Conservation (phyloP, 2,888 invertebrate genomes). For the Bellardia pandia region DNA sequence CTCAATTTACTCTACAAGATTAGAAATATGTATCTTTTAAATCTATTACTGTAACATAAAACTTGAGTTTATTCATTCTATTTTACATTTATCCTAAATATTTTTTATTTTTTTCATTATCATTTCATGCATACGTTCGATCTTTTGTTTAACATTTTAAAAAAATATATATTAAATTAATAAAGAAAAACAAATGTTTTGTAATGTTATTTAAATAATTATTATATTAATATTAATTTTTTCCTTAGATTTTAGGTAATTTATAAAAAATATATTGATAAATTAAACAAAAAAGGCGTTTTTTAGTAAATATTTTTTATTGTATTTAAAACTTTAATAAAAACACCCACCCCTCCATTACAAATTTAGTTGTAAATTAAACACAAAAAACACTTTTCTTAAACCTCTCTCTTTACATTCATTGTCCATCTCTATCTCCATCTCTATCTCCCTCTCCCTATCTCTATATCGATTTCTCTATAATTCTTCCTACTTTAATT, state of each 20-base stretch:
- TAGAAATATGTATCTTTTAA: slow-evolving; percentile 7
- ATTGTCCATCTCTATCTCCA: not conserved
- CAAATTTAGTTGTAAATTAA: slow-evolving; percentile 54
- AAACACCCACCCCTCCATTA: not conserved
- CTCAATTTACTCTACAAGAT: slow-evolving; percentile 66
- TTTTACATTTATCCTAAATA: slow-evolving; percentile 10
- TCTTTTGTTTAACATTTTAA: slow-evolving; percentile 42
- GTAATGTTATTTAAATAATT: slow-evolving; percentile 46
- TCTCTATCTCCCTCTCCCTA: not conserved
- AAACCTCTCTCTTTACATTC: not conserved
- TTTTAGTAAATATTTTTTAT: slow-evolving; percentile 61
- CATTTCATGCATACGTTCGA: slow-evolving; percentile 34
- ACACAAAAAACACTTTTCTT: not conserved
- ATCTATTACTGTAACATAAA: slow-evolving; percentile 44
- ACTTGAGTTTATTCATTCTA: slow-evolving; percentile 29
- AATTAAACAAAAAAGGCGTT: slow-evolving; percentile 56
- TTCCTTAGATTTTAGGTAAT: slow-evolving; percentile 64
- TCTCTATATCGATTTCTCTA: not conserved
- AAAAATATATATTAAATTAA: slow-evolving; percentile 18
- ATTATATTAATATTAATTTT: slow-evolving; percentile 42
- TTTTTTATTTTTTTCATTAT: slow-evolving; percentile 35
- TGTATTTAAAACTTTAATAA: slow-evolving; percentile 48
- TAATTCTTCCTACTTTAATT: slow-evolving; percentile 35
- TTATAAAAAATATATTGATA: slow-evolving; percentile 60
- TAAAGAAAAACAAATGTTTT: slow-evolving; percentile 37